A percentile compares a stretch with the other conserved stretches of the same genome.
Conservation (phyloP, 2,797 vertebrate species). For the Lacerta viridis region DNA sequence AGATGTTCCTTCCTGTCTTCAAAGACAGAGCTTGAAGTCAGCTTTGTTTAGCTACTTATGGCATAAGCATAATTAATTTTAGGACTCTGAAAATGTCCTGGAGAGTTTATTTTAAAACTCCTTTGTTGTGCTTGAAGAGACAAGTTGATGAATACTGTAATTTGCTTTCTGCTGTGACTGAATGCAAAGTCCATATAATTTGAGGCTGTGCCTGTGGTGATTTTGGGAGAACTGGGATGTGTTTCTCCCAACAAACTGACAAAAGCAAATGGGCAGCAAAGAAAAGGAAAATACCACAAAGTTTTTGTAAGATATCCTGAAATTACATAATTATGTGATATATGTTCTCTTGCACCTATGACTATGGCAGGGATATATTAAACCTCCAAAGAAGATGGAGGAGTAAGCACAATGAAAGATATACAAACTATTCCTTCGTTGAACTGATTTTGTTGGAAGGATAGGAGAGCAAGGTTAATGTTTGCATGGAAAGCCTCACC, state of each 20-base stretch:
- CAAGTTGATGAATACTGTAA: slow-evolving; percentile 1
- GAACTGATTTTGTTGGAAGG: background rate
- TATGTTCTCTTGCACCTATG: background rate
- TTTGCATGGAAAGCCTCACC: background rate
- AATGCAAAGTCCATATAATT: background rate
- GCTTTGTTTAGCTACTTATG: background rate
- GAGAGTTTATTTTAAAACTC: slow-evolving; percentile 28
- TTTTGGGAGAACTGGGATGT: background rate
- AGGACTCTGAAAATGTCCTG: slow-evolving; percentile 17
- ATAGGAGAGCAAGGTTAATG: background rate
- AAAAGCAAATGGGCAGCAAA: background rate
- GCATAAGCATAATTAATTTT: slow-evolving; percentile 13
- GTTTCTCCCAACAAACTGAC: slow-evolving; percentile 10
- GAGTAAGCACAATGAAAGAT: background rate
- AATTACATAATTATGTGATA: slow-evolving; percentile 1
- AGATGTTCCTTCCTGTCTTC: slow-evolving; percentile 2
- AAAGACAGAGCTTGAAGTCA: background rate
- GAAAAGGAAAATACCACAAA: background rate
- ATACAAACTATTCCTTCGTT: background rate
- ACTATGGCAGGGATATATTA: background rate
- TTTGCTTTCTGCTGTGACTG: background rate
- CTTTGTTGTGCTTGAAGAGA: background rate
- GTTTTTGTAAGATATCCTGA: background rate
- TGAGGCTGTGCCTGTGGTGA: background rate
- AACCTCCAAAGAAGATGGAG: background rate